phyloP scores from a whole-genome alignment of 2,797 vertebrate genomes.

The Sebastes steindachneri region DNA sequence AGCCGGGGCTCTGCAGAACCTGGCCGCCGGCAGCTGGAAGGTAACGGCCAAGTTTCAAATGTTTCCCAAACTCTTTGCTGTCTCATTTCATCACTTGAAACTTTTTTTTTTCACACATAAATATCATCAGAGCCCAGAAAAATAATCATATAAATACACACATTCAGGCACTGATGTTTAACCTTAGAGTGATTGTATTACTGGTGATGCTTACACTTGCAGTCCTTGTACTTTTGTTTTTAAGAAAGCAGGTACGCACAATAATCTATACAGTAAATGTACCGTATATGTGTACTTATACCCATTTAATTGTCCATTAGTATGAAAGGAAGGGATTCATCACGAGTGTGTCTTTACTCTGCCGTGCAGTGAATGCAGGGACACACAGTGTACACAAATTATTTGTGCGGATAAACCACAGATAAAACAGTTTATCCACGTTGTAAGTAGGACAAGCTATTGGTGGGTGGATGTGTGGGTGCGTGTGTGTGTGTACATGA shows the following conservation, averaged over 20 bases:
- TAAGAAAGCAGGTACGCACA: not conserved
- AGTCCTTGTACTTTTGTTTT: not conserved
- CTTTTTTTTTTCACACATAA: not conserved
- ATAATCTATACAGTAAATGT: not conserved
- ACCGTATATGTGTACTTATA: not conserved
- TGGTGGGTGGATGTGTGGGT: not conserved
- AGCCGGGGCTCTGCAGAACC: conserved; percentile 97
- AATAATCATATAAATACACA: not conserved
- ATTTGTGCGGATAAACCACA: not conserved
- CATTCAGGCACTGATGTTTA: not conserved
- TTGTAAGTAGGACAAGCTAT: not conserved
- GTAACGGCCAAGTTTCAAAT: conserved; percentile 68
- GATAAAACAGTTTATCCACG: not conserved
- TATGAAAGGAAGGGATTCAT: not conserved
- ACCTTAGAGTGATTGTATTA: not conserved
- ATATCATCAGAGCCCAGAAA: not conserved
- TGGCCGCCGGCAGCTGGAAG: conserved; percentile 99
- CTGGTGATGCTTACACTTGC: not conserved
- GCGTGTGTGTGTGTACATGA: not conserved
- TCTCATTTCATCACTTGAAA: not conserved
- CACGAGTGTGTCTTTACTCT: not conserved
- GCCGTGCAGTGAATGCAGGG: not conserved
- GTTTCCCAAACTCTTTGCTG: not conserved
- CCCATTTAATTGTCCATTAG: not conserved
- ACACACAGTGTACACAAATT: not conserved